Evolutionary conservation across 2,797 vertebrate species (phyloP), one percentile per base, ranked within the genome.

Genomic region (Anabas testudineus): DNA sequence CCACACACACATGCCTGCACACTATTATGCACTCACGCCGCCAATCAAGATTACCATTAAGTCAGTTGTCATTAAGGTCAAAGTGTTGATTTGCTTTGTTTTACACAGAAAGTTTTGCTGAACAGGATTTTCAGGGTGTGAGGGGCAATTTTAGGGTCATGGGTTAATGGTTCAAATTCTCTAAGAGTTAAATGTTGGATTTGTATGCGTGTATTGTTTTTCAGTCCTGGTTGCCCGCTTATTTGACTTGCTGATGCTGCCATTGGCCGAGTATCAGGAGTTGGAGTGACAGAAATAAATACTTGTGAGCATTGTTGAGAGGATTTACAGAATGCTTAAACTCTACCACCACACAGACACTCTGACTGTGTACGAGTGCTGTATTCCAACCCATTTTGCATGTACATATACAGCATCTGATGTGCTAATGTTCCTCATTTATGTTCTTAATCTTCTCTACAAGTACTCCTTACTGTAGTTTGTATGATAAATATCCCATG

Each of bases 201-300:
- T 55, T 54, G 10, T 14, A 13, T 22, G 18, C 10, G 0, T 64
- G 18, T 51, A 28, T 21, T 16, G 13, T 9, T 46, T 46, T 53
- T 34, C 22, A 34, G 28, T 46, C 37, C 34, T 34, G 12, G 41
- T n/a, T 16, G 12, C n/a, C 1, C 7, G 0, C 49, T 59, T n/a
- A 75, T 82, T 68, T 64, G 58, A 76, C 65, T 80, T 67, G 57
- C 80, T 67, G 60, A 74, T 76, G 13, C 53, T 30, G 49, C 63
- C 30, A 4, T n/a, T 39, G 39, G 28, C 51, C 8, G 18, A 19
- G 24, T 22, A 39, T 71, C 19, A 46, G 24, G 21, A 61, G 37
- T 18, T 14, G n/a, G 39, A 76, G 24, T 57, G 53, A 54, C 66
- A 71, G 18, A 36, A 62, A 64, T 12, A 7, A 67, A 56, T 18